Base-by-base conservation (phyloP, 2,888 invertebrate genomes). In the Microplitis manilae region DNA sequence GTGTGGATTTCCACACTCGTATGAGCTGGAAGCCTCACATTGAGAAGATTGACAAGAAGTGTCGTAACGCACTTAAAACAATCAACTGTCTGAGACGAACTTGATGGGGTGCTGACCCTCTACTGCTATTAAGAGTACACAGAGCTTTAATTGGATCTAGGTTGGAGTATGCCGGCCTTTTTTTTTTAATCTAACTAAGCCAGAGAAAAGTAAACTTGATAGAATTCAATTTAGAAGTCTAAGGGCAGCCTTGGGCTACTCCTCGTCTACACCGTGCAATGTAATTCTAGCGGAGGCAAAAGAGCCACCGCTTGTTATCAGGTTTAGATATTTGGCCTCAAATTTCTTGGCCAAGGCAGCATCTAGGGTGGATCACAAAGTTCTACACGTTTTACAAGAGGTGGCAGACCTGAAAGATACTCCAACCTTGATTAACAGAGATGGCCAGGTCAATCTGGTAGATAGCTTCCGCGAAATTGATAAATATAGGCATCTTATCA, bases 31-130 rank as follows among this genome's bases (percentile, higher is more conserved):
- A 68, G 13, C 5, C 20, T 17, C 78, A 79, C 41, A 68, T 79
- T n/a, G 70, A 76, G 30, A 8, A 72, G n/a, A 40, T 76, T 65
- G 68, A 20, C 77, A 67, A 59, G 75, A 74, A 30, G 7, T 70
- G 73, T 65, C 50, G 8, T 61, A 80, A 15, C 73, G 73, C n/a
- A 65, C 77, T 71, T 2, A 76, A 20, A 5, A 78, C 76, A 15
- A 60, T 80, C 8, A 72, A 64, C 8, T 78, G 76, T 73, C 30
- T 80, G 7, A 77, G 78, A 64, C 68, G 70, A 7, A 77, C 77
- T 1, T 81, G 79, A 79, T 79, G 79, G 77, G 80, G 79, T 6
- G 79, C 81, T 15, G 72, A 79, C 17, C 81, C 79, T 5, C 40
- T n/a, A 39, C 6, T 68, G 7, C 61, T 81, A 13, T 39, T 77